Percentiles rank a stretch among this genome's conserved stretches.
Evolutionary conservation across 1,140 invertebrate genomes (phyloP).

Genomic region (Drosophila kikkawai): DNA sequence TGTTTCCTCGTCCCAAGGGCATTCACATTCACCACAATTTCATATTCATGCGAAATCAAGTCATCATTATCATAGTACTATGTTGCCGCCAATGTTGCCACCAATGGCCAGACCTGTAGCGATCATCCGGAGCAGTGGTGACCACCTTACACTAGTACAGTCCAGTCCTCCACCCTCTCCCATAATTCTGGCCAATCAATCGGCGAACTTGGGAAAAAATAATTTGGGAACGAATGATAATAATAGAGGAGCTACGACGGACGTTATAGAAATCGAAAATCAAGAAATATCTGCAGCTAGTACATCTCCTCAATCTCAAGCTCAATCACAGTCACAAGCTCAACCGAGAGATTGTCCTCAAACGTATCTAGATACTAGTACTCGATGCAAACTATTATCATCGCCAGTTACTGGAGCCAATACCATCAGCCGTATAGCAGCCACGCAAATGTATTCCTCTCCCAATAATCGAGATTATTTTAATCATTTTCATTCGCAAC

Average conservation of each 20-base stretch:
- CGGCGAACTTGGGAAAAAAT: conserved; percentile 41
- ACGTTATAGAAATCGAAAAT: conserved; percentile 43
- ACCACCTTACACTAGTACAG: conserved; percentile 86
- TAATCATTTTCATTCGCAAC: conserved; percentile 95
- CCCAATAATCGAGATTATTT: conserved; percentile 87
- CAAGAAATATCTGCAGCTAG: conserved; percentile 30
- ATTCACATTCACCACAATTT: conserved; percentile 64
- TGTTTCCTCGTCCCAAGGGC: conserved; percentile 38
- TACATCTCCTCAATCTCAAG: conserved; percentile 30
- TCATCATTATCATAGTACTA: conserved; percentile 89
- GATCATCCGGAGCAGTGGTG: conserved; percentile 95
- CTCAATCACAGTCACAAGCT: conserved; percentile 18
- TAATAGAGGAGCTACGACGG: conserved; percentile 19
- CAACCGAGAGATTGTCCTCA: conserved; percentile 28
- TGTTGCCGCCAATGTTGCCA: conserved; percentile 97
- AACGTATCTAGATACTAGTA: conserved; percentile 26
- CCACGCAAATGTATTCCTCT: conserved; percentile 71
- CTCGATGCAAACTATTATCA: conserved; percentile 57
- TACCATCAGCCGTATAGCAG: conserved; percentile 53
- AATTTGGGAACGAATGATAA: conserved; percentile 38
- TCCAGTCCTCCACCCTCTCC: conserved; percentile 87
- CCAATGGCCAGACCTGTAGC: conserved; percentile 98
- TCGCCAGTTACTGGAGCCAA: conserved; percentile 30
- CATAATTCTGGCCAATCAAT: conserved; percentile 31
- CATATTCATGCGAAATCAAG: conserved; percentile 68